Conservation (phyloP, 2,888 invertebrate species). For the Brenthis hecate region DNA sequence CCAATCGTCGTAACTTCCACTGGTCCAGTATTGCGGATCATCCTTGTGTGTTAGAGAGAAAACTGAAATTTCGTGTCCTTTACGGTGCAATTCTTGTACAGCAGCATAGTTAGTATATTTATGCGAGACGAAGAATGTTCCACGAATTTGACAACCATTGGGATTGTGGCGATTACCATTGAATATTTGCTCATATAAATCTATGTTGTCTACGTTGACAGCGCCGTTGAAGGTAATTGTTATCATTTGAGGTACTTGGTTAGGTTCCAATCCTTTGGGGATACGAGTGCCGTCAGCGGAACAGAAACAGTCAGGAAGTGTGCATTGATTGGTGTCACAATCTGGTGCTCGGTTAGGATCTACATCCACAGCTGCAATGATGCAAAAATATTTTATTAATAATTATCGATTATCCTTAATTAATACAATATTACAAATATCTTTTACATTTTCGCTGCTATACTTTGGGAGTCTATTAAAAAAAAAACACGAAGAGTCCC, state of each 20-base stretch:
- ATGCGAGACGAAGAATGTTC: constrained; percentile 95
- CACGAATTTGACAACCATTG: constrained; percentile 93
- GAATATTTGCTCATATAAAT: constrained; percentile 94
- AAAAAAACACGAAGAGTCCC: too few species aligned
- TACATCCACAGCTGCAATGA: constrained; percentile 89
- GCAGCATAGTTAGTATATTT: constrained; percentile 96
- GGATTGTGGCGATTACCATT: constrained; percentile 92
- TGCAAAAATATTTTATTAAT: constrained; percentile 11
- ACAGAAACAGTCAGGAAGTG: constrained; percentile 95
- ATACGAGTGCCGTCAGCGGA: constrained; percentile 95
- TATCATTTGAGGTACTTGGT: constrained; percentile 96
- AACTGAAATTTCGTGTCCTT: constrained; percentile 95
- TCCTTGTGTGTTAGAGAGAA: constrained; percentile 97
- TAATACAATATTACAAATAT: neutral
- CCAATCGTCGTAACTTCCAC: constrained; percentile 95
- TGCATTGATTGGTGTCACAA: constrained; percentile 94
- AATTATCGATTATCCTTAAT: neutral
- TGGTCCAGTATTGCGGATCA: constrained; percentile 94
- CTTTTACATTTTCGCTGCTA: neutral
- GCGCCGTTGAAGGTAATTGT: constrained; percentile 96
- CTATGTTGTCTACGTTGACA: constrained; percentile 95
- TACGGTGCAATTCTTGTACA: constrained; percentile 93
- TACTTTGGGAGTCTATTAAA: too few species aligned
- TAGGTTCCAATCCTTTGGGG: constrained; percentile 91
- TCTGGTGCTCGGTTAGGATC: constrained; percentile 96